Base-by-base conservation (phyloP, 2,113 vertebrate genomes). In the Percopsis transmontana region DNA sequence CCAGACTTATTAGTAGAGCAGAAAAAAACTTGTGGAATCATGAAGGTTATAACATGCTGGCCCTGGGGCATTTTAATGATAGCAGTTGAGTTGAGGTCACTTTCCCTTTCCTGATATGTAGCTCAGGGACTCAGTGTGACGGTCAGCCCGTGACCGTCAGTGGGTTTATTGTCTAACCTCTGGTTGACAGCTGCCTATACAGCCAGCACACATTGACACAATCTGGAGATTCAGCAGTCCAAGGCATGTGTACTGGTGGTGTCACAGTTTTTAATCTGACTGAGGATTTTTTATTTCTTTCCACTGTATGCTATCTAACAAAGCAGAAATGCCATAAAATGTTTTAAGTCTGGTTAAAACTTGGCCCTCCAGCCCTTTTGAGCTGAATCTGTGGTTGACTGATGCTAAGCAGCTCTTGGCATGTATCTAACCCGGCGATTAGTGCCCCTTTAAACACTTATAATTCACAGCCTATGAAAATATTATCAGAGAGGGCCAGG, bases 381-480 rank as follows among this genome's bases (percentile, higher is more conserved):
- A 76, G 68, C 78, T 82, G 74, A 67, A 67, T 65, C 40, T 84
- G 85, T 76, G 88, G 85, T 80, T 73, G 73, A 74, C 76, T 83
- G 80, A 84, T 80, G 70, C 84, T 85, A 84, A 88, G 83, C 82
- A 88, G 84, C 77, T 87, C 82, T 80, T 89, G 85, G 81, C 77
- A 64, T 73, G 68, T 67, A 74, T 69, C 70, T 78, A 62, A 82
- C 68, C 62, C 68, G 78, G 59, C 55, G 79, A 87, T 91, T 81
- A 84, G 77, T 88, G 69, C 72, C 79, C 61, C 68, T 81, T 87
- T 89, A 88, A 89, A 89, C 86, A 90, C 86, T 77, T 85, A 86
- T 72, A 85, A 91, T 88, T 90, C 86, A 87, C 81, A 85, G 83
- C 77, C 84, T 89, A 86, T 85, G 83, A 88, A 89, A 90, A 91